Evolutionary conservation across 2,888 invertebrate species (phyloP).

Genomic region (Pterostichus niger): DNA sequence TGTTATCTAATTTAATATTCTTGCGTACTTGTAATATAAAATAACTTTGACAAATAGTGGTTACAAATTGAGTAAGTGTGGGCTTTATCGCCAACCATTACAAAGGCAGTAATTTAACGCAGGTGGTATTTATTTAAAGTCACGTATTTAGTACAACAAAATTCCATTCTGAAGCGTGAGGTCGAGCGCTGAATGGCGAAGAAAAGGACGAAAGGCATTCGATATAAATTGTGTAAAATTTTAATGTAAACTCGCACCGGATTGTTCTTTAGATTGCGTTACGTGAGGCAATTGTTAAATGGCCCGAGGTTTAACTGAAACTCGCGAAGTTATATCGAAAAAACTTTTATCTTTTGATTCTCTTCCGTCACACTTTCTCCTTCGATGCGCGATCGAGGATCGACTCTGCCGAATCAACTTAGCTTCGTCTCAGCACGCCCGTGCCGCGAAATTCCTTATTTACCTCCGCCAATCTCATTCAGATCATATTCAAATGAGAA

Average conservation of each 20-base stretch:
- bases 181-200: constrained; percentile 3
- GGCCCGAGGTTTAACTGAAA: constrained; percentile 53
- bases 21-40: too few species aligned
- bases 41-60: too few species aligned
- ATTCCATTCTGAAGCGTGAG: background rate
- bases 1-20: too few species aligned
- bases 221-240: constrained; percentile 59
- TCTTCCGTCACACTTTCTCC: constrained; percentile 54
- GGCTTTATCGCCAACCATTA: too few species aligned
- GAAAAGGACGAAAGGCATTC: constrained; percentile 19
- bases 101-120: background rate
- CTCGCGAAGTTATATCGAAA: constrained; percentile 61
- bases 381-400: constrained; percentile 2
- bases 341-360: constrained; percentile 62
- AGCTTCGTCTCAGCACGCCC: background rate
- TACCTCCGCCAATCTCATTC: constrained; percentile 9
- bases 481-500: constrained; percentile 40
- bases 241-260: constrained; percentile 56
- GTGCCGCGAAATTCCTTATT: constrained; percentile 4
- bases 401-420: constrained; percentile 12
- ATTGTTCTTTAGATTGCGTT: constrained; percentile 60
- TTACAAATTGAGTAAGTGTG: too few species aligned
- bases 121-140: background rate
- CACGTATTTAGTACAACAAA: constrained; percentile 38
- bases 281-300: constrained; percentile 62